Evolutionary conservation across 2,888 invertebrate species (phyloP), one percentile per base, ranked within the genome.

Genomic region (Drosophila bunnanda): DNA sequence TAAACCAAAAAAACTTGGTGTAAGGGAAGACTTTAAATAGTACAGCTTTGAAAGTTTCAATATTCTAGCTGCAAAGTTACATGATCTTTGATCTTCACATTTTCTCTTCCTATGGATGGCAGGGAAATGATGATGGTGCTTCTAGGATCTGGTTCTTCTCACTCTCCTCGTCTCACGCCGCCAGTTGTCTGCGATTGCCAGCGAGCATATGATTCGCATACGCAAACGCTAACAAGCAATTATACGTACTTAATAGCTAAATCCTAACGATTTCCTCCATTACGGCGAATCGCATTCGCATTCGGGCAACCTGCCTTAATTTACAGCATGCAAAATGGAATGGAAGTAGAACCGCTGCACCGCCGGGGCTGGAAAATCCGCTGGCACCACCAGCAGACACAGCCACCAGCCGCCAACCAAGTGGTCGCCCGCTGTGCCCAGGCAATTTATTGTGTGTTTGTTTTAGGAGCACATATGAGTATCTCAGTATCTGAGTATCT

Each of bases 381-480:
- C 74, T 28, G 36, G 60, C 50, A 66, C 46, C 56, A 57, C 57
- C 59, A 43, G 39, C 64, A 64, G 44, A 43, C 64, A 61, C 39
- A 48, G 25, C 50, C 50, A 66, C 50, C 43, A 66, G 48, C 50
- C 48, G 50, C 32, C 50, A 50, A 52, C 32, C 50, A 36, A 52
- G 32, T 67, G 71, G 73, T 79, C 79, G 62, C 86, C 80, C 69
- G 86, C 89, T 89, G 86, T 77, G 89, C 77, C 52, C 56, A 82
- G 79, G 85, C 86, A 87, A 87, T 87, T 87, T 87, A 89, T 89
- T 76, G 89, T 85, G 85, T 87, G 88, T 87, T 87, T 89, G 88
- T 88, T 89, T 87, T 82, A 78, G 73, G 77, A 74, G 55, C 88
- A 76, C 79, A 78, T 72, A 79, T 78, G 79, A 78, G 80, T 80